A percentile compares a stretch with the other conserved stretches of the same genome.
phyloP scores from a whole-genome alignment of 2,113 vertebrate genomes.

The Gymnocephalus cernua region DNA sequence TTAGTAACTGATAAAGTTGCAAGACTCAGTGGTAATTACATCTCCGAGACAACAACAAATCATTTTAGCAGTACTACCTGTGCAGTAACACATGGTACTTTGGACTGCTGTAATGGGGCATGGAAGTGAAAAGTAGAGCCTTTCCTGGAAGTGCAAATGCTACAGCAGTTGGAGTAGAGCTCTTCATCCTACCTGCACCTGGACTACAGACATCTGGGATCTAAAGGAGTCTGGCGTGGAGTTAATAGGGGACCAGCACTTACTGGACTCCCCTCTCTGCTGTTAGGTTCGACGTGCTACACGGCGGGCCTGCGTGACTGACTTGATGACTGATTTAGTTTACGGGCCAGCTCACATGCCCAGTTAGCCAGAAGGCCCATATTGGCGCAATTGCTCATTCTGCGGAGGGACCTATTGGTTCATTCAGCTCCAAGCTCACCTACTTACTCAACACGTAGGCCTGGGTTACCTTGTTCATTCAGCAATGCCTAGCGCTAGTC shows the following conservation, averaged over 20 bases:
- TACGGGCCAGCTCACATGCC: not conserved
- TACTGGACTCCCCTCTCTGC: not conserved
- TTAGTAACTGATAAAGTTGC: not conserved
- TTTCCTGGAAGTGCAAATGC: not conserved
- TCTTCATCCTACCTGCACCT: not conserved
- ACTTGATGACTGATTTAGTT: not conserved
- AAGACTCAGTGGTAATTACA: not conserved
- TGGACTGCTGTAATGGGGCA: not conserved
- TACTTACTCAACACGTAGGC: slow-evolving; percentile 33
- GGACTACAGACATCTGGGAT: not conserved
- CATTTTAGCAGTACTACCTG: not conserved
- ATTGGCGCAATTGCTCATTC: not conserved
- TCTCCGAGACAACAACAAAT: not conserved
- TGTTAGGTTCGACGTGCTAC: not conserved
- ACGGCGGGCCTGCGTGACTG: not conserved
- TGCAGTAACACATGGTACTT: not conserved
- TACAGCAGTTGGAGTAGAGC: not conserved
- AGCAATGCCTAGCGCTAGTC: slow-evolving; percentile 85
- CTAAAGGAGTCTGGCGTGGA: not conserved
- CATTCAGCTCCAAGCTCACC: slow-evolving; percentile 33
- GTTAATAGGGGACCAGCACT: not conserved
- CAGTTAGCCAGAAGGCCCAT: slow-evolving; percentile 14
- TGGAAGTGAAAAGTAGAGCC: not conserved
- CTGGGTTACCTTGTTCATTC: slow-evolving; percentile 55
- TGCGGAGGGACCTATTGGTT: not conserved